These are phyloP conservation scores for Corvus moneduloides DNA, from an alignment of 2,113 vertebrate species.

Conservation along the genomic window DNA sequence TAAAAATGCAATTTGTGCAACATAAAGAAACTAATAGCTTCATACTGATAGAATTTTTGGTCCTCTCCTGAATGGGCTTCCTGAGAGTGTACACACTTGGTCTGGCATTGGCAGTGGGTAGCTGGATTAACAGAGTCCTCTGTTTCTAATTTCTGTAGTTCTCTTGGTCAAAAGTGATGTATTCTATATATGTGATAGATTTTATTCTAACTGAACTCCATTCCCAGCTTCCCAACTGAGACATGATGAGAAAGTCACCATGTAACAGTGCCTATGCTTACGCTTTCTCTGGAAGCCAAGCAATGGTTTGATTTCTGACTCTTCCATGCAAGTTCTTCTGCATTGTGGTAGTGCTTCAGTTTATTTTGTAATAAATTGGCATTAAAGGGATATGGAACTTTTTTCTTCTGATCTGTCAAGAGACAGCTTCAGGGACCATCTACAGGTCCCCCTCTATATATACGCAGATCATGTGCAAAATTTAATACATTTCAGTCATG, in stretches of 20 bases:
- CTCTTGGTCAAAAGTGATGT: background rate
- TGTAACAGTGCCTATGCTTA: background rate
- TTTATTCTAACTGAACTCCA: background rate
- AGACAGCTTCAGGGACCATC: background rate
- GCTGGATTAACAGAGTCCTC: background rate
- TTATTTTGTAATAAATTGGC: background rate
- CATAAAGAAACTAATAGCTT: background rate
- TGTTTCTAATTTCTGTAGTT: background rate
- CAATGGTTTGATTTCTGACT: background rate
- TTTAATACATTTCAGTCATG: background rate
- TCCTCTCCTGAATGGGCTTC: background rate
- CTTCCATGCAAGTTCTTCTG: background rate
- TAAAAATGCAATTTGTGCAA: background rate
- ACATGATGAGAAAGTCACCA: background rate
- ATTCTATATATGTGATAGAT: background rate
- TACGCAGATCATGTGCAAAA: background rate
- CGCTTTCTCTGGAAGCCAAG: background rate
- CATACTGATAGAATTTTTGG: background rate
- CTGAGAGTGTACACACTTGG: background rate
- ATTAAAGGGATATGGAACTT: background rate
- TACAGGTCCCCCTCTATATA: background rate
- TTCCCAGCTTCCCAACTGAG: background rate
- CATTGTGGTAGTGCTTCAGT: background rate
- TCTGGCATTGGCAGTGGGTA: background rate
- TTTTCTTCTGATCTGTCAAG: background rate